Evolutionary conservation across 2,888 invertebrate species (phyloP).

Genomic region (Eupithecia pulchellata): DNA sequence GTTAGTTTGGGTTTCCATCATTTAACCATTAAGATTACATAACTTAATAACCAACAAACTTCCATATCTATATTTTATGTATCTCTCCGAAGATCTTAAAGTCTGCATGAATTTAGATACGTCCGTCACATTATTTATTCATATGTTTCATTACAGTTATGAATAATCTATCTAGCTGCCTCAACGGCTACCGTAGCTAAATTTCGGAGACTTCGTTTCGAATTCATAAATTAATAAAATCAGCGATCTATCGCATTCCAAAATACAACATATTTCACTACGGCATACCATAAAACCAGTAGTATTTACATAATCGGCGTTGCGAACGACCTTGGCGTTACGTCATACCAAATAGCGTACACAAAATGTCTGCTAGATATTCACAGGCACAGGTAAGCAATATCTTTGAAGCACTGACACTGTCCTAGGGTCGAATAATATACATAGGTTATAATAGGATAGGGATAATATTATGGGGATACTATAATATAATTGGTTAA

Average conservation of each 20-base stretch:
- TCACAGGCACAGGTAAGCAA: neutral
- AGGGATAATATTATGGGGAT: no score
- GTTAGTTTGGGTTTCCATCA: no score
- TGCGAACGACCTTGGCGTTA: neutral
- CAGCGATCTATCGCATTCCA: conserved; percentile 4
- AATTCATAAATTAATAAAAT: neutral
- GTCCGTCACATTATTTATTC: neutral
- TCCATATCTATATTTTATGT: neutral
- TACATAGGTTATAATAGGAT: no score
- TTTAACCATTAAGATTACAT: no score
- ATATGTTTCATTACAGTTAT: neutral
- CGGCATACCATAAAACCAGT: conserved; percentile 5
- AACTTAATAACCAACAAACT: neutral
- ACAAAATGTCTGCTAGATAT: neutral
- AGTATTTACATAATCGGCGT: neutral
- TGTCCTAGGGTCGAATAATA: no score
- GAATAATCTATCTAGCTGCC: neutral
- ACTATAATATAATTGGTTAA: no score
- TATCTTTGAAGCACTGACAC: no score
- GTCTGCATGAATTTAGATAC: neutral
- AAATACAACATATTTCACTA: neutral
- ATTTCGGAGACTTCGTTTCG: neutral
- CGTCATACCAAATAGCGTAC: conserved; percentile 3
- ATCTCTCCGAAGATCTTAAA: neutral
- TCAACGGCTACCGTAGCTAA: neutral